These are phyloP conservation scores for Pavo muticus DNA, from an alignment of 2,113 vertebrate species.

Conservation along the genomic window DNA sequence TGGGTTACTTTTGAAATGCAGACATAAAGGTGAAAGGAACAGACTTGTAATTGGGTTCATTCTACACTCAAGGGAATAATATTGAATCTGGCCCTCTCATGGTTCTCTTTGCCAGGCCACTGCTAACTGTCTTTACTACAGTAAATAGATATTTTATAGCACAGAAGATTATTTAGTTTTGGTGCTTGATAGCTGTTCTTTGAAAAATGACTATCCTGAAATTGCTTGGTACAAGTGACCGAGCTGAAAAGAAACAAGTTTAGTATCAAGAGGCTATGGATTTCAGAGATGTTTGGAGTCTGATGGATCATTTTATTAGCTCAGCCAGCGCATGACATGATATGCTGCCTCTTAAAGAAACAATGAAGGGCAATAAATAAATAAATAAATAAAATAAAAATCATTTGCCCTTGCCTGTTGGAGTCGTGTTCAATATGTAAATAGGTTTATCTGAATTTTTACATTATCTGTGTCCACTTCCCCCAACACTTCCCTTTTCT, in stretches of 20 bases:
- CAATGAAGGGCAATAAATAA: neutral
- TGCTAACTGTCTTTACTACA: neutral
- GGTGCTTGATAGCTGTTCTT: neutral
- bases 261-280: neutral
- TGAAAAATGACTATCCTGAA: neutral
- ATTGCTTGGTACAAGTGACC: neutral
- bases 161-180: neutral
- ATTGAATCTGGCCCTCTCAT: neutral
- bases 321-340: neutral
- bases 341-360: neutral
- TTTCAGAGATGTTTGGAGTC: neutral
- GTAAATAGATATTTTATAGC: neutral
- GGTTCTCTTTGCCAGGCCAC: neutral
- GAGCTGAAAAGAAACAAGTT: neutral
- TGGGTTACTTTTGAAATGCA: neutral
- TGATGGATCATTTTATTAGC: neutral
- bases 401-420: neutral
- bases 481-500: neutral
- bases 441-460: neutral
- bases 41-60: neutral
- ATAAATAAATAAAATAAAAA: neutral
- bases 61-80: neutral
- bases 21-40: rapidly evolving
- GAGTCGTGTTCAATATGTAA: neutral
- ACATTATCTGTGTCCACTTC: neutral